Conservation (phyloP, 2,888 invertebrate genomes). For the Leptopilina drosophilae region DNA sequence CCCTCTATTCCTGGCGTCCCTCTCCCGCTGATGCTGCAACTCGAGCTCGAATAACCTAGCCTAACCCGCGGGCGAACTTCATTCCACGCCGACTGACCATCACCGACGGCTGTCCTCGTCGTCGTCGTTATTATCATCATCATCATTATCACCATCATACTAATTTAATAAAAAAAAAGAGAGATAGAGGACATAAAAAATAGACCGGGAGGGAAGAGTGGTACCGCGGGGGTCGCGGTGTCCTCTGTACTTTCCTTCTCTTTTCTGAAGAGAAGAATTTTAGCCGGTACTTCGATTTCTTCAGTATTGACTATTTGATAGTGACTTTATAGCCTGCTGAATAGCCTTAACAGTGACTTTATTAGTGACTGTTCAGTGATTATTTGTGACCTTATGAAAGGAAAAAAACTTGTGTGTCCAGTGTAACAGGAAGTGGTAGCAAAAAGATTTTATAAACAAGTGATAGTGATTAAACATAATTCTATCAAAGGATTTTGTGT, state of each 20-base stretch:
- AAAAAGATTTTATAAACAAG: too few relatives aligned
- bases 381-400: too few relatives aligned
- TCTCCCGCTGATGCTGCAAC: constrained; percentile 70
- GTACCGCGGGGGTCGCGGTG: constrained; percentile 52
- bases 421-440: too few relatives aligned
- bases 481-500: neutral
- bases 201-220: constrained; percentile 51
- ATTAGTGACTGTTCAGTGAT: too few relatives aligned
- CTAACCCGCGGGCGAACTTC: constrained; percentile 75
- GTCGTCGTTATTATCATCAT: constrained; percentile 68
- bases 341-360: too few relatives aligned
- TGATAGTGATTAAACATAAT: too few relatives aligned
- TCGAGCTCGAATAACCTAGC: constrained; percentile 72
- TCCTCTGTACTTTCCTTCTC: constrained; percentile 46
- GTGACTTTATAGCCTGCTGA: neutral
- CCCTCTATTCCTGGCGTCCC: constrained; percentile 58
- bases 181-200: constrained; percentile 38
- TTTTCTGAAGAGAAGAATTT: neutral
- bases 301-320: constrained; percentile 46
- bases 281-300: constrained; percentile 29
- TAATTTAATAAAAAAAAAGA: constrained; percentile 46
- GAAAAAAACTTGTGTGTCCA: too few relatives aligned
- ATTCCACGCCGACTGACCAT: constrained; percentile 77
- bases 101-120: constrained; percentile 74
- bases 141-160: constrained; percentile 57